These are phyloP conservation scores for Plebejus argus DNA, from an alignment of 2,888 invertebrate species.

Conservation along the genomic window DNA sequence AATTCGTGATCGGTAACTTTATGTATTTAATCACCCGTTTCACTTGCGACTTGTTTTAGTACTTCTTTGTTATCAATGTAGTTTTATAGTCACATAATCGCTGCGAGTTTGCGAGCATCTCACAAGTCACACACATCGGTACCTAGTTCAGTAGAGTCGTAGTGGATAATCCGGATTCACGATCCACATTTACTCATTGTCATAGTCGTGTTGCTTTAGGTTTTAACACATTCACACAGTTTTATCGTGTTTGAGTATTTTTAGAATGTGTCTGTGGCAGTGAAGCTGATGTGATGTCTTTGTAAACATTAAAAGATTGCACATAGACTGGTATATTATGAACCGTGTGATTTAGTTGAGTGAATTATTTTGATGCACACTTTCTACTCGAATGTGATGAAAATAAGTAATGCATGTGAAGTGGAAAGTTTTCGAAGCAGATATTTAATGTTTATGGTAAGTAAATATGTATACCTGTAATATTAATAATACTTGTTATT, in stretches of 20 bases:
- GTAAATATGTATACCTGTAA: conserved; percentile 48
- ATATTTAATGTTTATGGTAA: conserved; percentile 68
- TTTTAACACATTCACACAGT: conserved; percentile 70
- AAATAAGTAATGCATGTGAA: conserved; percentile 58
- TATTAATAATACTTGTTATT: conserved; percentile 33
- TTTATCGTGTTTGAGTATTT: conserved; percentile 77
- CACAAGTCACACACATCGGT: conserved; percentile 29
- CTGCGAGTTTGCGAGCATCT: conserved; percentile 27
- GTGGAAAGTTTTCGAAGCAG: conserved; percentile 51
- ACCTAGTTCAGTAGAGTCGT: conserved; percentile 37
- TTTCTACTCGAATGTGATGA: conserved; percentile 51
- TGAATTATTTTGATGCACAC: conserved; percentile 48
- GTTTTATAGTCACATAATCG: conserved; percentile 24
- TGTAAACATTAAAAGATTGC: conserved; percentile 62
- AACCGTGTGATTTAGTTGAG: conserved; percentile 46
- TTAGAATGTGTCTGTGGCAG: conserved; percentile 70
- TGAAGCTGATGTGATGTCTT: conserved; percentile 68
- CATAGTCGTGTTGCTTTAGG: conserved; percentile 68
- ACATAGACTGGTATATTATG: conserved; percentile 45
- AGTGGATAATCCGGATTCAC: conserved; percentile 67
- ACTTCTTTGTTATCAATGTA: conserved; percentile 30
- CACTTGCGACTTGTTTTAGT: conserved; percentile 18
- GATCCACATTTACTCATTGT: conserved; percentile 65
- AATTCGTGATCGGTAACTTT: background rate
- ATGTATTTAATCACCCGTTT: background rate